Evolutionary conservation across 2,888 invertebrate species (phyloP), one percentile per base, ranked within the genome.

Genomic region (Carabus problematicus): DNA sequence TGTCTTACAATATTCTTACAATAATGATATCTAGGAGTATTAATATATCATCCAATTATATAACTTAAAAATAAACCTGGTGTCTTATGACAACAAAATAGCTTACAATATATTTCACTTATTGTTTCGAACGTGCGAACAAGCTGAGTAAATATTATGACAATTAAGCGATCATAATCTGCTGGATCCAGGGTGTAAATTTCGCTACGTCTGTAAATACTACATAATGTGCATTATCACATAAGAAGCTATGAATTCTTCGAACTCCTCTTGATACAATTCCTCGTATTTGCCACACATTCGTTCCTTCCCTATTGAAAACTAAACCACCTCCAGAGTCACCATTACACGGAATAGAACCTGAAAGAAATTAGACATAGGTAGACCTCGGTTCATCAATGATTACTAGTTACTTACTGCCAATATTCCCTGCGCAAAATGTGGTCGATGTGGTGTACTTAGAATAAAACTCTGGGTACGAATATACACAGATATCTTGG

Each of bases 281-380:
- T 12, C 72, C 73, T 8, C 73, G 72, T 7, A 73, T 60, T 18
- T 62, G 63, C 73, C 73, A 73, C 3, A 16, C 42, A n/a, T 45
- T 59, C 8, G 47, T 58, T 12, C 45, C 41, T 12, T 39, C 39
- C 12, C 60, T 56, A 29, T 47, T 47, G 11, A 70, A 67, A 47
- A 43, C 52, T 56, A 70, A 55, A 7, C 70, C 70, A 9, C 84
- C 84, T 11, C 85, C 85, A 74, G 84, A 84, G 78, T 85, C 85
- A 1, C 85, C 85, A 70, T 84, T 84, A 43, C 75, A 75, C 8
- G 73, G 72, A 4, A 72, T 70, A 6, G 73, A 71, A 18, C 73
- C 73, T 73, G 64, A 16, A 71, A 70, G 9, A 43, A 71, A 71
- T 47, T 18, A 1, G 29, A 9, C 39, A 8, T 29, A 39, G 29